phyloP scores from a whole-genome alignment of 2,888 invertebrate species.

The Hoplodrina blanda region DNA sequence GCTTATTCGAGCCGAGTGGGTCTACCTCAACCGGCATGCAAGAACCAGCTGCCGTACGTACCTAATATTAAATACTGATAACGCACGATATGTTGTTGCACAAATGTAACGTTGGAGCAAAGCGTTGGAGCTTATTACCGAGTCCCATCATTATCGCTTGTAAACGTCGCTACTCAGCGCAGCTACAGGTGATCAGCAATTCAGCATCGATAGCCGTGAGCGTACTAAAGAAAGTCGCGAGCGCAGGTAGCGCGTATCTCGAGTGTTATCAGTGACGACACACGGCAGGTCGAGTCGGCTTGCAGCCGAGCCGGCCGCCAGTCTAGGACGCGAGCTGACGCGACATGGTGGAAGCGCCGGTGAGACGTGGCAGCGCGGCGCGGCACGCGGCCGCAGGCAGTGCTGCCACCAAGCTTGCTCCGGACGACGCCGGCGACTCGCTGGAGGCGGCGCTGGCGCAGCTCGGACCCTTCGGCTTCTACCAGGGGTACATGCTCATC shows the following conservation, averaged over 20 bases:
- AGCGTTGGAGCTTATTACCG: background rate
- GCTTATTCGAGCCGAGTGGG: too few species aligned
- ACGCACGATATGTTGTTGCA: background rate
- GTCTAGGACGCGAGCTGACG: slow-evolving; percentile 10
- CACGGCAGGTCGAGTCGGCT: background rate
- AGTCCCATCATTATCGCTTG: background rate
- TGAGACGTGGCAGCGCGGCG: slow-evolving; percentile 6
- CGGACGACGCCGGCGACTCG: slow-evolving; percentile 62
- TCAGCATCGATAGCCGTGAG: slow-evolving; percentile 1
- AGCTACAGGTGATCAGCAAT: slow-evolving; percentile 19
- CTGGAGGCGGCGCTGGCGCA: slow-evolving; percentile 80
- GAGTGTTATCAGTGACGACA: slow-evolving; percentile 39
- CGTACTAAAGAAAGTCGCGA: background rate
- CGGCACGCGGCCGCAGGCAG: slow-evolving; percentile 17
- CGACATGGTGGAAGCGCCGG: slow-evolving; percentile 31
- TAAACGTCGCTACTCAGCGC: background rate
- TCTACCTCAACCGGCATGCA: too few species aligned
- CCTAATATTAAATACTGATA: too few species aligned
- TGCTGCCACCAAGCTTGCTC: slow-evolving; percentile 25
- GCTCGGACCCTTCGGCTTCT: slow-evolving; percentile 84
- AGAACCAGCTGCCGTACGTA: too few species aligned
- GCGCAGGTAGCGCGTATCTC: slow-evolving; percentile 16
- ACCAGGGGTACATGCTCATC: slow-evolving; percentile 81
- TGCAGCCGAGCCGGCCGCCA: background rate
- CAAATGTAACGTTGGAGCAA: background rate